Conservation (phyloP, 1,140 invertebrate genomes). For the Monomorium pharaonis region DNA sequence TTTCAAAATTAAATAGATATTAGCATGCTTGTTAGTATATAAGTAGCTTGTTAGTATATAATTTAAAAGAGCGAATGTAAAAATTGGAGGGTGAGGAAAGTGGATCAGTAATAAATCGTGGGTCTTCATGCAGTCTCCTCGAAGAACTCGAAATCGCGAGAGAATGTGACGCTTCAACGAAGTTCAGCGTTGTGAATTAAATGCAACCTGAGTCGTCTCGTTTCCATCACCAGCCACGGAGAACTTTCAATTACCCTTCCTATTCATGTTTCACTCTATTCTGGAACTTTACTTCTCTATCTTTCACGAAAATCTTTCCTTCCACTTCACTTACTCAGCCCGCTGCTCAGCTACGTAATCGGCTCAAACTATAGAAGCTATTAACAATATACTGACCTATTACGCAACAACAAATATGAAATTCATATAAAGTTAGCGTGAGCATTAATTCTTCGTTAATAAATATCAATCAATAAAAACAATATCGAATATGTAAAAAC, state of each 20-base stretch:
- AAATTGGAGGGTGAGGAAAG: background rate
- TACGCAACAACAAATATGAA: background rate
- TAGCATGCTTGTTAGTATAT: background rate
- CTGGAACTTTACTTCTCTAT: conserved; percentile 46
- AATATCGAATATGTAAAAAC: background rate
- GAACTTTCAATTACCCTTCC: conserved; percentile 69
- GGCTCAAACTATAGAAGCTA: conserved; percentile 44
- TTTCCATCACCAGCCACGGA: conserved; percentile 25
- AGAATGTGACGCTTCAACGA: conserved; percentile 25
- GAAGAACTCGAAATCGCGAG: background rate
- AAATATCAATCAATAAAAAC: background rate
- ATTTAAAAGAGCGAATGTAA: background rate
- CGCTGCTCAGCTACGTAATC: conserved; percentile 52
- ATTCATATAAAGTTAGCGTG: background rate
- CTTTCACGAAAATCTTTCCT: conserved; percentile 11
- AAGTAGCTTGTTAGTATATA: background rate
- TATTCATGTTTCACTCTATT: conserved; percentile 31
- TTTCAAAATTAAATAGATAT: background rate
- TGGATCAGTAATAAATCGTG: background rate
- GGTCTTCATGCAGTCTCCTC: background rate
- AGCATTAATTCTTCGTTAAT: background rate
- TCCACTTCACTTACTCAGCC: conserved; percentile 13
- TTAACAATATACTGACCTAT: conserved; percentile 30
- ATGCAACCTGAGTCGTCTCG: conserved; percentile 29
- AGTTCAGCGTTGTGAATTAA: conserved; percentile 37